Evolutionary conservation across 2,888 invertebrate genomes (phyloP).

Genomic region (Tribolium freemani): DNA sequence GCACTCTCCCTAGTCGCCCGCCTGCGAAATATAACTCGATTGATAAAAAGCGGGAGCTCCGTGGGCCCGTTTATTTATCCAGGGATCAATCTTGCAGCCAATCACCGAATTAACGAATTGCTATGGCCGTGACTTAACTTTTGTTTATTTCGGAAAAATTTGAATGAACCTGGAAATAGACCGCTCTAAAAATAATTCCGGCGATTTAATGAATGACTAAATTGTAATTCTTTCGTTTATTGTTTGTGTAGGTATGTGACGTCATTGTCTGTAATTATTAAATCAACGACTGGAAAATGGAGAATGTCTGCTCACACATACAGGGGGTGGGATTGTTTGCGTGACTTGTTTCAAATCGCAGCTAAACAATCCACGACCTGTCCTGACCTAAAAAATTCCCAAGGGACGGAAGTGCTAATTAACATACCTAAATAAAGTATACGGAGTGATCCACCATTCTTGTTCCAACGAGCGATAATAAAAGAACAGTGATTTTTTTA

Average conservation of each 20-base stretch:
- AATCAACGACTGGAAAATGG: constrained; percentile 28
- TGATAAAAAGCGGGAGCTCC: constrained; percentile 30
- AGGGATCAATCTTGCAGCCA: too few relatives aligned
- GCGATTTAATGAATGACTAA: constrained; percentile 15
- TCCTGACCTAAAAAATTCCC: constrained; percentile 19
- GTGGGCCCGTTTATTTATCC: too few relatives aligned
- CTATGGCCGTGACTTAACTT: not conserved
- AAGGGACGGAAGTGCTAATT: constrained; percentile 7
- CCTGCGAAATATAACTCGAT: constrained; percentile 25
- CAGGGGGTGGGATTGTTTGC: constrained; percentile 13
- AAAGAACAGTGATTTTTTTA: not conserved
- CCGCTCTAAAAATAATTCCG: constrained; percentile 14
- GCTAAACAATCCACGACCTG: constrained; percentile 24
- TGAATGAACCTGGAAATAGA: constrained; percentile 30
- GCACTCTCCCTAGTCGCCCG: constrained; percentile 18
- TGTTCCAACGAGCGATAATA: not conserved
- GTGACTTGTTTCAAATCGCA: constrained; percentile 13
- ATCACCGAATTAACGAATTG: not conserved
- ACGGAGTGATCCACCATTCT: not conserved
- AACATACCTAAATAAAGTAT: not conserved
- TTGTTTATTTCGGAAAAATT: constrained; percentile 17
- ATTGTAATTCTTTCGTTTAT: constrained; percentile 2
- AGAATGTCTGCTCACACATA: constrained; percentile 17
- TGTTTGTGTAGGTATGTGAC: not conserved
- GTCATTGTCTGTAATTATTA: constrained; percentile 12